Base-by-base conservation (phyloP, 2,888 invertebrate genomes). In the Pandemis cinnamomeana region DNA sequence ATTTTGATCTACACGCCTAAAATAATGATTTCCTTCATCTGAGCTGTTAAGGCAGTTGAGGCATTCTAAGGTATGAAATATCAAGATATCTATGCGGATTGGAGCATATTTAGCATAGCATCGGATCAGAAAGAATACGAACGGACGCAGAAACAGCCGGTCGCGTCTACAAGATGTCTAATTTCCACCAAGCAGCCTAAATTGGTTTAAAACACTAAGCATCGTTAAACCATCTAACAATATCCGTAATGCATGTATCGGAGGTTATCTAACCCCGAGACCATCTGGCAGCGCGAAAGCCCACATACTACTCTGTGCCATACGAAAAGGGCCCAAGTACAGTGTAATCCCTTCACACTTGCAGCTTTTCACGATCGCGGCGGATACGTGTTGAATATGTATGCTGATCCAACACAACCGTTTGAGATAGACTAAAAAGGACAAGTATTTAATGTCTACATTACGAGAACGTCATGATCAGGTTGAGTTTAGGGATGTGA, bases 401-500 rank as follows among this genome's bases (percentile, higher is more conserved):
- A 76, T 76, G 71, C 63, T 61, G 72, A 75, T 72, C 69, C 60
- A 67, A 74, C 61, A 67, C 71, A 74, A 72, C 77, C 78, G 75
- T 71, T 76, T 76, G 71, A 79, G 79, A 77, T 78, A 77, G 78
- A 82, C 82, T 79, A 81, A 84, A 85, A 86, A 81, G 86, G 86
- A 77, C 78, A 86, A 86, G 87, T 85, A 87, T 89, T 87, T 89
- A 88, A 90, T 89, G 87, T 87, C 88, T 89, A 87, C 87, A 89
- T 90, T 85, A 87, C 81, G 76, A 80, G 79, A 20, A 70, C 75
- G 80, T 80, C 82, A 79, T 81, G 79, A 79, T 77, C 75, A 76
- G 80, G 79, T 77, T 81, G 78, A 78, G 75, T 71, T 75, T 80
- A 72, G 80, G 80, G 71, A 75, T 77, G 76, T 76, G 80, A 36